These are phyloP conservation scores for Hippopotamus amphibius DNA, from an alignment of 2,113 vertebrate species.

Conservation along the genomic window DNA sequence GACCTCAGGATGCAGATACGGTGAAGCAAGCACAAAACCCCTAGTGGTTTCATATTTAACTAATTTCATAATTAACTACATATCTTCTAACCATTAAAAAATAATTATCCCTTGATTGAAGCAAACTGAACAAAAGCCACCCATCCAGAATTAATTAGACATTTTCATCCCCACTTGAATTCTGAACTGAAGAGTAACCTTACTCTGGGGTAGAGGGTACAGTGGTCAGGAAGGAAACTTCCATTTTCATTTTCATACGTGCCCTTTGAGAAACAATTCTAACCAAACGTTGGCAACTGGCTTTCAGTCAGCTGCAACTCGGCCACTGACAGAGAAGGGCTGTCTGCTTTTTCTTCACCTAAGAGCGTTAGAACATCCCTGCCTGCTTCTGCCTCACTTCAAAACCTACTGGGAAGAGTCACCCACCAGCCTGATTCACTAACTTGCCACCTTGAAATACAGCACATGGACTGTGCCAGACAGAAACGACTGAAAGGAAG, in stretches of 20 bases:
- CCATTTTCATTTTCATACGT: background rate
- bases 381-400: background rate
- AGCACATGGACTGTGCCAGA: background rate
- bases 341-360: background rate
- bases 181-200: background rate
- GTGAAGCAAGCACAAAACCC: background rate
- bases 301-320: too few relatives aligned
- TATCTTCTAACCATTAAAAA: background rate
- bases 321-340: background rate
- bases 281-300: background rate
- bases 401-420: background rate
- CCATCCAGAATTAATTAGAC: background rate
- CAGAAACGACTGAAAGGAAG: background rate
- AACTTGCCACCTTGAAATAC: background rate
- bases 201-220: background rate
- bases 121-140: constrained; percentile 17
- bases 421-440: background rate
- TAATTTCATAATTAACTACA: background rate
- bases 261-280: background rate
- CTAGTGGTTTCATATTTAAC: too few relatives aligned
- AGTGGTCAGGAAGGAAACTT: background rate
- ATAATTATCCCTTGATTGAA: background rate
- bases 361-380: background rate
- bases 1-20: background rate
- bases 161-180: background rate